Percentiles rank a stretch among this genome's conserved stretches.
Evolutionary conservation across 2,888 invertebrate genomes (phyloP).

Genomic region (Tachina grossa): DNA sequence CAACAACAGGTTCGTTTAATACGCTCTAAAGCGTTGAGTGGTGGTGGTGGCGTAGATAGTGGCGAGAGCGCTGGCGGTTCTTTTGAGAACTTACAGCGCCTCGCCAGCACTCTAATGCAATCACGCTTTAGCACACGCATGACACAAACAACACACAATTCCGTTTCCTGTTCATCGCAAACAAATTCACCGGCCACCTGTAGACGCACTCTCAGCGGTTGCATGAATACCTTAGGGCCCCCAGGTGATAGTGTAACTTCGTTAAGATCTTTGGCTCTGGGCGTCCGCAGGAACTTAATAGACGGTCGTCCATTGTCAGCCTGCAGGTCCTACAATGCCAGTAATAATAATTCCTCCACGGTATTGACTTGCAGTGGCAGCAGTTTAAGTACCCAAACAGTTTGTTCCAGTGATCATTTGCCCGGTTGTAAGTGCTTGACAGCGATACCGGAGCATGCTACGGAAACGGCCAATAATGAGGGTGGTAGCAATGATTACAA

Average conservation of each 20-base stretch:
- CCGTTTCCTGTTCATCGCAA: conserved; percentile 75
- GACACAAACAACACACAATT: conserved; percentile 72
- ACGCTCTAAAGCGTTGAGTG: conserved; percentile 78
- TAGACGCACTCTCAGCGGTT: conserved; percentile 60
- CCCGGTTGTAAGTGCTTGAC: conserved; percentile 80
- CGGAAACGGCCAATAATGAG: conserved; percentile 47
- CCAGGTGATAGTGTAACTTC: conserved; percentile 73
- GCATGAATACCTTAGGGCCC: conserved; percentile 58
- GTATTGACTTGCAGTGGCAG: conserved; percentile 79
- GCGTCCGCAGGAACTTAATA: conserved; percentile 73
- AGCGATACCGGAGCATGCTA: conserved; percentile 81
- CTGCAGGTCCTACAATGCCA: conserved; percentile 73
- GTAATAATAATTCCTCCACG: conserved; percentile 74
- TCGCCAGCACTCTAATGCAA: conserved; percentile 79
- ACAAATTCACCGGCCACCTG: conserved; percentile 76
- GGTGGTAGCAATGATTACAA: conserved; percentile 49
- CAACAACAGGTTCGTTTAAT: conserved; percentile 80
- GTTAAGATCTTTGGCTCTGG: conserved; percentile 74
- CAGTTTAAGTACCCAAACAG: conserved; percentile 78
- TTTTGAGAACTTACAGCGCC: conserved; percentile 82
- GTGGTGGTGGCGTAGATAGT: conserved; percentile 75
- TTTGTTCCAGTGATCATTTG: conserved; percentile 76
- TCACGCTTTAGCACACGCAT: conserved; percentile 74
- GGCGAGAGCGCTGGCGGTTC: conserved; percentile 78
- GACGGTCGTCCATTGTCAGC: conserved; percentile 73